A percentile compares a stretch with the other conserved stretches of the same genome.
These are phyloP conservation scores for Drosophila parabipectinata DNA, from an alignment of 1,140 invertebrate genomes.

Conservation along the genomic window DNA sequence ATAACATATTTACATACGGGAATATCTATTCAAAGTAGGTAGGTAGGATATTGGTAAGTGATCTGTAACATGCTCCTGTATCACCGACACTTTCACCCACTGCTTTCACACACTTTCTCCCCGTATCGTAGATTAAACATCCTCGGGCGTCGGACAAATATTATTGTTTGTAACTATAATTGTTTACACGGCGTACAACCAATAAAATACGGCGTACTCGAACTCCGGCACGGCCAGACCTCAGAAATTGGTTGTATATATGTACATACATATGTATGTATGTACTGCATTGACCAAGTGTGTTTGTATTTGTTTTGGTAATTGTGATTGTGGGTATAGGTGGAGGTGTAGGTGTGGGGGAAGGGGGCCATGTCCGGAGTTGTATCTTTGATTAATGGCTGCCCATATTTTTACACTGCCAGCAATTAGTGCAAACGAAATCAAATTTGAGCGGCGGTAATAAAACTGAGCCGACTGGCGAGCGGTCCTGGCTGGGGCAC, in stretches of 20 bases:
- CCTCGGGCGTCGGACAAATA: constrained; percentile 47
- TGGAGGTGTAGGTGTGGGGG: constrained; percentile 2
- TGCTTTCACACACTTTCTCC: constrained; percentile 1
- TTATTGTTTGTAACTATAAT: constrained; percentile 64
- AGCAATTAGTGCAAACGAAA: constrained; percentile 74
- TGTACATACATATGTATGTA: background rate
- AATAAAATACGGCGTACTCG: constrained; percentile 51
- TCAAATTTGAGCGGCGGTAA: constrained; percentile 65
- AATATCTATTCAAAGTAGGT: background rate
- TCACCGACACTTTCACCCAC: constrained; percentile 16
- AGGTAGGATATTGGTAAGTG: constrained; percentile 24
- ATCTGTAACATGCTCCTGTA: constrained; percentile 16
- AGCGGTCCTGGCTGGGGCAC: constrained; percentile 11
- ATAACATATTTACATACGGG: background rate
- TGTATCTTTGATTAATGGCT: constrained; percentile 66
- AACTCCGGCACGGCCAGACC: constrained; percentile 1
- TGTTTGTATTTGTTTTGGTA: background rate
- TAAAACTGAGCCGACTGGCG: constrained; percentile 26
- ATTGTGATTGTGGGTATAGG: constrained; percentile 5
- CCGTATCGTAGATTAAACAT: constrained; percentile 17
- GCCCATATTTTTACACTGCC: constrained; percentile 69
- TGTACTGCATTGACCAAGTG: background rate
- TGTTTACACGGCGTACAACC: constrained; percentile 65
- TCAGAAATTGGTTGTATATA: too few species aligned
- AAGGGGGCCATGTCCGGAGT: constrained; percentile 21